Evolutionary conservation across 2,797 vertebrate species (phyloP).

Genomic region (Nyctibius grandis): DNA sequence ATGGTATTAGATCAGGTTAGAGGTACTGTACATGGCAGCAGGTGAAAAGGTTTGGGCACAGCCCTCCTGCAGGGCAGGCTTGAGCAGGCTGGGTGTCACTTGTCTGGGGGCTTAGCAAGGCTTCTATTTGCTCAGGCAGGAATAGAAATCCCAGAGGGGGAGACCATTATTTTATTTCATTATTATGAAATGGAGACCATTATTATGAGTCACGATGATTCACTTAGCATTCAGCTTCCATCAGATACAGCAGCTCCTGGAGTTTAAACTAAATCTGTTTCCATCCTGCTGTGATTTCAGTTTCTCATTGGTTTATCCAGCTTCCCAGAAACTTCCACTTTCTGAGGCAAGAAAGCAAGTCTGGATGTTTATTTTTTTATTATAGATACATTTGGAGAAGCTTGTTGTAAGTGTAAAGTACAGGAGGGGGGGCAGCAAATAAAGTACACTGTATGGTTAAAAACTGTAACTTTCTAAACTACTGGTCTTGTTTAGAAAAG

Average conservation of each 20-base stretch:
- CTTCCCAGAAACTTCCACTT: not conserved
- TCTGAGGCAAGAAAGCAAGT: not conserved
- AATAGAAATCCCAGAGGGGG: slow-evolving; percentile 25
- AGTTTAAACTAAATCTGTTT: slow-evolving; percentile 17
- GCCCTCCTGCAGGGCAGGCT: not conserved
- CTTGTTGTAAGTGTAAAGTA: not conserved
- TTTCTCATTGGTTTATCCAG: not conserved
- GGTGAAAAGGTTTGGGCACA: not conserved
- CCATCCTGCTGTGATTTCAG: slow-evolving; percentile 9
- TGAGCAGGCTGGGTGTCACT: not conserved
- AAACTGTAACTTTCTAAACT: not conserved
- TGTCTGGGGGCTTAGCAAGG: not conserved
- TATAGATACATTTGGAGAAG: not conserved
- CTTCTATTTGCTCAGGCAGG: slow-evolving; percentile 6
- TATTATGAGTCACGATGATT: slow-evolving; percentile 49
- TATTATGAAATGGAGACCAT: too few relatives aligned
- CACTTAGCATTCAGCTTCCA: slow-evolving; percentile 39
- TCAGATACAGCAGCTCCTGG: not conserved
- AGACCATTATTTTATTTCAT: slow-evolving; percentile 53
- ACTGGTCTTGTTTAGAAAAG: not conserved
- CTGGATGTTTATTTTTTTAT: not conserved
- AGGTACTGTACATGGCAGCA: not conserved
- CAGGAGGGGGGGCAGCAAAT: not conserved
- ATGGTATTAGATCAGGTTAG: not conserved
- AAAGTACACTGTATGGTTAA: not conserved